Evolutionary conservation across 2,797 vertebrate species (phyloP).

Genomic region (Thalassophryne amazonica): DNA sequence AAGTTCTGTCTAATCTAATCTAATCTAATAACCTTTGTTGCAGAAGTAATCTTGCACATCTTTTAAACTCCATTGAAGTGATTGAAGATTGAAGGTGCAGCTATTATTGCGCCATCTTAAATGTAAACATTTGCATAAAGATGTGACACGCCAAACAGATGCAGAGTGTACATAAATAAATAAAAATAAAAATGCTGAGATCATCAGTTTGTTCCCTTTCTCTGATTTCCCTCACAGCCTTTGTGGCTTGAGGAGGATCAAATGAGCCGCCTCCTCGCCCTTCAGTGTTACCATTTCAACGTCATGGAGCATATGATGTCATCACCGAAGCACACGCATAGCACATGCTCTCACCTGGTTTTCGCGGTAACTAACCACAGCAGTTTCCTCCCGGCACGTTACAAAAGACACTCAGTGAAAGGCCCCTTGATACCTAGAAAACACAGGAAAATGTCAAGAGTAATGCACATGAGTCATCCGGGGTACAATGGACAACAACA

Average conservation of each 20-base stretch:
- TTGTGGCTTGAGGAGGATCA: conserved; percentile 21
- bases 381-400: conserved; percentile 67
- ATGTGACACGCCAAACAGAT: no score
- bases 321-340: conserved; percentile 55
- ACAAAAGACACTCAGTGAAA: conserved; percentile 50
- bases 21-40: no score
- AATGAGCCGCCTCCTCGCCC: conserved; percentile 18
- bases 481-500: conserved; percentile 45
- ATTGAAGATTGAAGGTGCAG: no score
- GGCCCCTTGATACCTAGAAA: conserved; percentile 54
- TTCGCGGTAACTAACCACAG: conserved; percentile 73
- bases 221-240: conserved; percentile 6
- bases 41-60: no score
- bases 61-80: no score
- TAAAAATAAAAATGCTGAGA: conserved; percentile 5
- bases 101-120: no score
- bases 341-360: conserved; percentile 75
- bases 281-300: conserved; percentile 43
- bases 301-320: conserved; percentile 80
- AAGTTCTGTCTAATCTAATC: no score
- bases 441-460: conserved; percentile 13
- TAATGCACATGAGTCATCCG: background rate
- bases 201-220: conserved; percentile 11
- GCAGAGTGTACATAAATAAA: background rate
- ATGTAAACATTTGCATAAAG: no score